phyloP scores from a whole-genome alignment of 2,113 vertebrate genomes.

The Alethe castanea region DNA sequence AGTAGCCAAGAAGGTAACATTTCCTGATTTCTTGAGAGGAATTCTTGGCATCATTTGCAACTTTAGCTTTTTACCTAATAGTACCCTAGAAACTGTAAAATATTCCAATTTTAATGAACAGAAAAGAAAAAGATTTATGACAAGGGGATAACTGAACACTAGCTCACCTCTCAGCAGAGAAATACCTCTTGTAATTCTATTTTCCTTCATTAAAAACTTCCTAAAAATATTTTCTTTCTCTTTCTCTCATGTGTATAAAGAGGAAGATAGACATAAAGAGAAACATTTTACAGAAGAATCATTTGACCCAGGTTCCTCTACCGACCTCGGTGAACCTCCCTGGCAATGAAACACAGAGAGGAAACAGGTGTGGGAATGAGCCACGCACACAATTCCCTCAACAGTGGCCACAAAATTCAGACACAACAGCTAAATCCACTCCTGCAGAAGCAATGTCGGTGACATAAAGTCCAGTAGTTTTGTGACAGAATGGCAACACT shows the following conservation, averaged over 20 bases:
- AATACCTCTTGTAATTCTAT: background rate
- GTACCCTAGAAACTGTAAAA: conserved; percentile 5
- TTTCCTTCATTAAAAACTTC: conserved; percentile 8
- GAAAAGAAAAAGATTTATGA: background rate
- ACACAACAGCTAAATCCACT: background rate
- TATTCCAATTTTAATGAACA: background rate
- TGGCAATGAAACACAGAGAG: conserved; percentile 24
- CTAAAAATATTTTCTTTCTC: background rate
- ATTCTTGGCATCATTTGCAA: background rate
- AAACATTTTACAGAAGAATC: background rate
- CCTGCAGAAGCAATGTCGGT: background rate
- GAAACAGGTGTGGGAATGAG: conserved; percentile 50
- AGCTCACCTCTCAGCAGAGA: background rate
- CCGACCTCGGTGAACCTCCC: background rate
- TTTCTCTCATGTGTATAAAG: conserved; percentile 1
- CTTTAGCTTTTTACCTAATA: conserved; percentile 9
- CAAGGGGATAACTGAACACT: background rate
- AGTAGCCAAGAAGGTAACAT: conserved; percentile 35
- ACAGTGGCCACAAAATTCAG: background rate
- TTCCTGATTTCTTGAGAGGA: conserved; percentile 5
- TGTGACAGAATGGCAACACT: background rate
- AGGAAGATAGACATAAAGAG: conserved; percentile 32
- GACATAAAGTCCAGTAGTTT: background rate
- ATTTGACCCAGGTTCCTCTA: background rate
- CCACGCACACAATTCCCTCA: conserved; percentile 34